phyloP scores from a whole-genome alignment of 2,797 vertebrate species.

The Pelochelys cantorii region DNA sequence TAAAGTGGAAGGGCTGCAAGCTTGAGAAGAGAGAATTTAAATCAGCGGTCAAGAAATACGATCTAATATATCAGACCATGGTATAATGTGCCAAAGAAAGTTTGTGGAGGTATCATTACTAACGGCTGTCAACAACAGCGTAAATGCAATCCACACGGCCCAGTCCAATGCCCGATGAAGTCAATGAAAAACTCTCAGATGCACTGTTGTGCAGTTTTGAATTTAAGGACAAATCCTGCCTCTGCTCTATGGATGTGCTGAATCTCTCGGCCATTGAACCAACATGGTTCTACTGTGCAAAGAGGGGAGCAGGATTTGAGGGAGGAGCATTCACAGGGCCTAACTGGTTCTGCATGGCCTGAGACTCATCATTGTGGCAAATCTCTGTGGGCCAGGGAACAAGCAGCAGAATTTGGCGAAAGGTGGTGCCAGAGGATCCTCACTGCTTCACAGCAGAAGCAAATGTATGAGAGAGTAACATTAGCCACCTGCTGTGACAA shows the following conservation, averaged over 20 bases:
- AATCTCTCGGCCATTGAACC: rapidly evolving
- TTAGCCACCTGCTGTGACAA: background rate
- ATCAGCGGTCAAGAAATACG: background rate
- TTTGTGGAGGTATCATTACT: background rate
- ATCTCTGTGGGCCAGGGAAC: background rate
- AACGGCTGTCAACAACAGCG: background rate
- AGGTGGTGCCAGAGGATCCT: background rate
- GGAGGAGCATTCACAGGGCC: background rate
- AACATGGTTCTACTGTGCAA: background rate
- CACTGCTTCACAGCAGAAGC: background rate
- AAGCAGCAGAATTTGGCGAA: background rate
- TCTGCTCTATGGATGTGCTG: background rate
- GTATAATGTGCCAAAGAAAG: background rate
- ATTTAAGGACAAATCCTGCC: background rate
- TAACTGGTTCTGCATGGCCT: background rate
- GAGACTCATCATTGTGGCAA: background rate
- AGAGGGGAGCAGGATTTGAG: background rate
- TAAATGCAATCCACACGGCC: background rate
- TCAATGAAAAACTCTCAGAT: background rate
- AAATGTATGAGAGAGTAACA: background rate
- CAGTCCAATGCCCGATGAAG: background rate
- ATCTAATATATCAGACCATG: background rate
- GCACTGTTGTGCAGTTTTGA: background rate
- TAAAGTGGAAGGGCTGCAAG: background rate
- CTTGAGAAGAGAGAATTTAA: background rate